phyloP scores from a whole-genome alignment of 2,113 vertebrate species.

The Zapus hudsonius region DNA sequence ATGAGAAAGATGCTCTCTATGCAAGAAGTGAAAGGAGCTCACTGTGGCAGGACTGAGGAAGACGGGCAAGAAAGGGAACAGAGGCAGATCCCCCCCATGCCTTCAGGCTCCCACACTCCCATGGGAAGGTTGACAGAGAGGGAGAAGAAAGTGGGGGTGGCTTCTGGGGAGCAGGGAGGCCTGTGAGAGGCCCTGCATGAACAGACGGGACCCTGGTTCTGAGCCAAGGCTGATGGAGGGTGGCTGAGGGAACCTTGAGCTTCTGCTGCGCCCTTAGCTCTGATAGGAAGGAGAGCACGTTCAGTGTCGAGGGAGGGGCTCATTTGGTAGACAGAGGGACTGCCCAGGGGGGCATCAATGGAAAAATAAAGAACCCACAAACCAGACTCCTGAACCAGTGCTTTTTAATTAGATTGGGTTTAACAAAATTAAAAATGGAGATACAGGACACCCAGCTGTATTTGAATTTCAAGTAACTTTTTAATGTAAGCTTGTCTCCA shows the following conservation, averaged over 20 bases:
- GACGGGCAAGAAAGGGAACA: background rate
- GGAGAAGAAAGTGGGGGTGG: accelerated
- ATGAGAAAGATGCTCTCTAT: background rate
- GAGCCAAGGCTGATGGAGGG: background rate
- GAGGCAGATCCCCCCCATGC: background rate
- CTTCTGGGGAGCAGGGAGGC: background rate
- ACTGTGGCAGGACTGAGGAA: background rate
- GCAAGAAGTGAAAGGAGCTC: background rate
- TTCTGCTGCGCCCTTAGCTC: background rate
- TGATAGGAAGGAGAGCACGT: background rate
- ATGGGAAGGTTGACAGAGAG: background rate
- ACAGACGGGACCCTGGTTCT: background rate
- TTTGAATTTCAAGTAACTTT: constrained; percentile 23
- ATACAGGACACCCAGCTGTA: background rate
- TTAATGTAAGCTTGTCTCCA: background rate
- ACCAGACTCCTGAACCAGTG: background rate
- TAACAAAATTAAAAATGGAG: background rate
- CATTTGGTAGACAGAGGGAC: background rate
- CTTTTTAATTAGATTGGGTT: background rate
- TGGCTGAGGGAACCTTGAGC: background rate
- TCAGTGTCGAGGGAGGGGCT: background rate
- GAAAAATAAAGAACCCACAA: background rate
- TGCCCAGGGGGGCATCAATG: background rate
- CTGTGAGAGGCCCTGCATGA: background rate
- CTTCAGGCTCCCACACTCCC: background rate